Conservation (phyloP, 2,113 vertebrate species). For the Nothobranchius furzeri region DNA sequence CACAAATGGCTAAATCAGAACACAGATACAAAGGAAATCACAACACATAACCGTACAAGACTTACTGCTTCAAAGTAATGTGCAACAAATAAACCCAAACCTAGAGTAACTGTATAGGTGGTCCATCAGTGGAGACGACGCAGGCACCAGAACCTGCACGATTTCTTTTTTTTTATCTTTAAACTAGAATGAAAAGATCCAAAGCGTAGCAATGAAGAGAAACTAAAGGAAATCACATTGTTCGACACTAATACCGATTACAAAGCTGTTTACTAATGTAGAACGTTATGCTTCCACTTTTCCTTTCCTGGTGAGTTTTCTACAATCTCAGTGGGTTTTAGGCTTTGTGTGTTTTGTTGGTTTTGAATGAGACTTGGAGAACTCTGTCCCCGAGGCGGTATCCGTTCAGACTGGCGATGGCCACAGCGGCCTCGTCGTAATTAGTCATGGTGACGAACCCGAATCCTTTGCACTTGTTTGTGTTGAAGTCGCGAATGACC, state of each 20-base stretch:
- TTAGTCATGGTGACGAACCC: slow-evolving; percentile 99
- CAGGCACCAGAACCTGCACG: slow-evolving; percentile 87
- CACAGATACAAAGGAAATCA: slow-evolving; percentile 72
- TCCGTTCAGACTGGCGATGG: slow-evolving; percentile 98
- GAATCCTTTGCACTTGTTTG: slow-evolving; percentile 99
- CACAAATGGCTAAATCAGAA: slow-evolving; percentile 81
- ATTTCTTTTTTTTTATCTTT: slow-evolving; percentile 83
- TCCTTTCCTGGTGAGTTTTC: slow-evolving; percentile 61
- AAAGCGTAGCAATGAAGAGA: slow-evolving; percentile 81
- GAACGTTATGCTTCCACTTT: slow-evolving; percentile 78
- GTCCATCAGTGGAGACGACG: slow-evolving; percentile 87
- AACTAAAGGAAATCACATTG: slow-evolving; percentile 83
- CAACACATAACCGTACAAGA: slow-evolving; percentile 85
- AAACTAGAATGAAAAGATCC: slow-evolving; percentile 90
- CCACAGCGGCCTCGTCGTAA: slow-evolving; percentile 98
- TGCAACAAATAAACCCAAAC: slow-evolving; percentile 82
- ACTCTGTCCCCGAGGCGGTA: slow-evolving; percentile 98
- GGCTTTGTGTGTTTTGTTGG: slow-evolving; percentile 99
- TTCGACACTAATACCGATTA: slow-evolving; percentile 91
- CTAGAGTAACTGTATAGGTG: slow-evolving; percentile 84
- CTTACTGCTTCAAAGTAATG: slow-evolving; percentile 87
- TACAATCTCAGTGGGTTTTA: slow-evolving; percentile 86
- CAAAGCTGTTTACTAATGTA: slow-evolving; percentile 90
- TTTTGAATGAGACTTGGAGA: slow-evolving; percentile 99
- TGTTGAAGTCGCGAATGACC: slow-evolving; percentile 99